phyloP scores from a whole-genome alignment of 2,113 vertebrate genomes.

The Pterophyllum scalare region DNA sequence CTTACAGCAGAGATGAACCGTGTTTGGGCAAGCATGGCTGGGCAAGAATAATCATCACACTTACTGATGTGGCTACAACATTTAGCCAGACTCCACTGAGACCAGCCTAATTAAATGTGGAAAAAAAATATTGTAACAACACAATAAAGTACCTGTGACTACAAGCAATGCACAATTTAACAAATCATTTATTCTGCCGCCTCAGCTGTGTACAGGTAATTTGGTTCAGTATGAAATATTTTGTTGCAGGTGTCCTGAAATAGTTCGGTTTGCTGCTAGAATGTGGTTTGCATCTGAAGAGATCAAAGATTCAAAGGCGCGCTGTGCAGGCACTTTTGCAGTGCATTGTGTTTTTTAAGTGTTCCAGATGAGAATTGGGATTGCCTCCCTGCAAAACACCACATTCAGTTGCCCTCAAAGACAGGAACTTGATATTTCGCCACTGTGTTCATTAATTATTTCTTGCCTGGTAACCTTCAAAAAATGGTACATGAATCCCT shows the following conservation, averaged over 20 bases:
- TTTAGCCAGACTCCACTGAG: conserved; percentile 38
- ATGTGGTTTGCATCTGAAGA: background rate
- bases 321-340: background rate
- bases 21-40: conserved; percentile 54
- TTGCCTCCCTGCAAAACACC: background rate
- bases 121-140: conserved; percentile 4
- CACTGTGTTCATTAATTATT: conserved; percentile 43
- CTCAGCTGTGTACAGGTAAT: background rate
- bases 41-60: conserved; percentile 61
- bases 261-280: background rate
- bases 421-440: conserved; percentile 6
- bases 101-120: conserved; percentile 16
- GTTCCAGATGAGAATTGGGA: conserved; percentile 30
- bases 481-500: conserved; percentile 38
- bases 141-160: background rate
- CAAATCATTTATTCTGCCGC: background rate
- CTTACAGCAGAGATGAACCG: conserved; percentile 53
- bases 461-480: conserved; percentile 42
- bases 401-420: conserved; percentile 10
- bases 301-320: background rate
- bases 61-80: conserved; percentile 42
- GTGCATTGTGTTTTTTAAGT: background rate
- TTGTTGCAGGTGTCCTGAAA: background rate
- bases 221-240: background rate
- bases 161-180: background rate